A percentile compares a stretch with the other conserved stretches of the same genome.
Evolutionary conservation across 2,888 invertebrate species (phyloP).

Genomic region (Lymantria monacha): DNA sequence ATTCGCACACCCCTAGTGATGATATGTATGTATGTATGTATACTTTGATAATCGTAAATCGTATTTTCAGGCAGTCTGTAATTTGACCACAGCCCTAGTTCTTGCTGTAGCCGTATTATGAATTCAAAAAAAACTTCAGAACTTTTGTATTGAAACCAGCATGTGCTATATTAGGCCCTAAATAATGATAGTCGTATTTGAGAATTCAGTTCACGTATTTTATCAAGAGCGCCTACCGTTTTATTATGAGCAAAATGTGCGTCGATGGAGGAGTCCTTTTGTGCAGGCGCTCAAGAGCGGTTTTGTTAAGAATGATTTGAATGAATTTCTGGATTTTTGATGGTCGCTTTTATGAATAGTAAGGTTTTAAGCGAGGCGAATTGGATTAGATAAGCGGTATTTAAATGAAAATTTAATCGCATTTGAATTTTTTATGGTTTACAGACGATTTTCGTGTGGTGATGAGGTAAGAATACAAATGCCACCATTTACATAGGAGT

Average conservation of each 20-base stretch:
- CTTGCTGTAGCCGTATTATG: no score
- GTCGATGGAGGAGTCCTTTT: conserved; percentile 29
- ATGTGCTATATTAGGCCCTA: conserved; percentile 32
- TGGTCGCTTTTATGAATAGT: conserved; percentile 12
- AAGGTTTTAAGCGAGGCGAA: conserved; percentile 7
- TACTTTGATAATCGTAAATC: no score
- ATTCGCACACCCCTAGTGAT: no score
- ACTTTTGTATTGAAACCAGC: conserved; percentile 27
- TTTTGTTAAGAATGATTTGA: conserved; percentile 19
- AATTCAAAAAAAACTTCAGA: conserved; percentile 14
- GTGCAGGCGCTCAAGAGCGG: conserved; percentile 33
- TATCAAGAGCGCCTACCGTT: conserved; percentile 39
- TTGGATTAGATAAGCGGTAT: conserved; percentile 10
- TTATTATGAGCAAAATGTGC: conserved; percentile 37
- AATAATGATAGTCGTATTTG: conserved; percentile 33
- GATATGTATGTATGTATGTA: no score
- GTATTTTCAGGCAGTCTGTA: no score
- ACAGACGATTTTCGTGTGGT: no score
- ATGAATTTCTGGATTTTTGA: conserved; percentile 8
- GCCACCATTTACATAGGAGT: no score
- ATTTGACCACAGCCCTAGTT: no score
- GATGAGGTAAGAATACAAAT: no score
- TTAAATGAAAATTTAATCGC: conserved; percentile 1
- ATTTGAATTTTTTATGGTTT: not conserved
- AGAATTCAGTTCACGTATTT: conserved; percentile 35